Evolutionary conservation across 2,888 invertebrate species (phyloP), one percentile per base, ranked within the genome.

Genomic region (Acanthoscelides obtectus): DNA sequence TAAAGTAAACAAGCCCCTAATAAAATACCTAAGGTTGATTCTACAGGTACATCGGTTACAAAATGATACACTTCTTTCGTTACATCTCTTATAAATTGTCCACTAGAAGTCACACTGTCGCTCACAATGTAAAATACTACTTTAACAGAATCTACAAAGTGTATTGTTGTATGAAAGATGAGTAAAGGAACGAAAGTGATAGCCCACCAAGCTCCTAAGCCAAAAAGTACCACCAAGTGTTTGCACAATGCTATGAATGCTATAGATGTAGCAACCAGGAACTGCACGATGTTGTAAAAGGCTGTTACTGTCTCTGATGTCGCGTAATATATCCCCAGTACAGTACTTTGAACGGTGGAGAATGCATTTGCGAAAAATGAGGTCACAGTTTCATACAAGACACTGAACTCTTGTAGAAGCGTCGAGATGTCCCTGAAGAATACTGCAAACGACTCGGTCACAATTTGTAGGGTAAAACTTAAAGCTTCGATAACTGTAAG

Each of bases 131-230:
- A 20, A 4, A 5, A 25, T 3, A 25, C 4, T 25, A 5, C 25
- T 25, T 70, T 65, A 4, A 67, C 63, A 65, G 64, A 22, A 5
- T 69, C 22, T 21, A 71, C 17, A 19, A 67, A n/a, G 21, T 65
- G 21, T 17, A 68, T 5, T 12, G 68, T 22, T 22, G 69, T 20
- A 21, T 22, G 2, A 4, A 71, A 3, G 8, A 72, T 19, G 4
- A 72, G 68, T 17, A 79, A 73, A 71, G 83, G 83, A 67, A 83
- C 72, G 63, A 80, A 72, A 22, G 81, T 81, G 67, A 82, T 67
- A 22, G 77, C 72, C 76, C 83, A 82, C 83, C 82, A 83, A 25
- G 81, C 77, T 69, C 82, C 81, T 4, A 80, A 78, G 19, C 83
- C 83, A 74, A 81, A 79, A 25, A 83, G 71, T 66, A 82, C 72